Percentiles rank a stretch among this genome's conserved stretches.
These are phyloP conservation scores for Muricea muricata DNA, from an alignment of 92 coral and sea anemone genomes.

Conservation along the genomic window DNA sequence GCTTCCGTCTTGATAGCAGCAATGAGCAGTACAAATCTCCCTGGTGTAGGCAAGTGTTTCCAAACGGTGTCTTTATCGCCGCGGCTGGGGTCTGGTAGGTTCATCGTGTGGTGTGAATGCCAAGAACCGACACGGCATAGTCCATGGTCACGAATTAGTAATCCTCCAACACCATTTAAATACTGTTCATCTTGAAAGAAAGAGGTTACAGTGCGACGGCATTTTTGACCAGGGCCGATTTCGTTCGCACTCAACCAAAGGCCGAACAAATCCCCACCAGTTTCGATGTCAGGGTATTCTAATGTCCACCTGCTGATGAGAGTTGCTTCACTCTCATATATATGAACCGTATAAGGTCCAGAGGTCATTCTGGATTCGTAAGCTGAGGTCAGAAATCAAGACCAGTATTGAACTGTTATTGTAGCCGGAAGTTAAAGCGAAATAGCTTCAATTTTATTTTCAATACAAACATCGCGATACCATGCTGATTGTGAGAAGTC, in stretches of 20 bases:
- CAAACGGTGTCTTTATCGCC: constrained; percentile 78
- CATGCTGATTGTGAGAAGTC: too few relatives aligned
- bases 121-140: constrained; percentile 90
- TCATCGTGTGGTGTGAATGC: constrained; percentile 91
- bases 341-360: constrained; percentile 10
- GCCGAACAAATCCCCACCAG: constrained; percentile 89
- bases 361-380: too few relatives aligned
- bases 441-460: too few relatives aligned
- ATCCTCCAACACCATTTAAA: constrained; percentile 68
- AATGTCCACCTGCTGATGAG: constrained; percentile 71
- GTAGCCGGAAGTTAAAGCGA: too few relatives aligned
- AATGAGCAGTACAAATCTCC: constrained; percentile 81
- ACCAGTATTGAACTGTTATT: too few relatives aligned
- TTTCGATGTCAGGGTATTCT: constrained; percentile 65
- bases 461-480: too few relatives aligned
- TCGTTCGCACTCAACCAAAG: constrained; percentile 41
- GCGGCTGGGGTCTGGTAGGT: constrained; percentile 70
- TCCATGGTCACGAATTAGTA: constrained; percentile 63
- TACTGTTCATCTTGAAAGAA: constrained; percentile 84
- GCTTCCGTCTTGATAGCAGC: constrained; percentile 54
- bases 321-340: constrained; percentile 65
- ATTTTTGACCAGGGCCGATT: constrained; percentile 77
- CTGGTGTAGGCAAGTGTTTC: constrained; percentile 69
- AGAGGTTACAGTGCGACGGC: constrained; percentile 59
- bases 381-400: too few relatives aligned